Evolutionary conservation across 2,888 invertebrate species (phyloP).

Genomic region (Acronicta aceris): DNA sequence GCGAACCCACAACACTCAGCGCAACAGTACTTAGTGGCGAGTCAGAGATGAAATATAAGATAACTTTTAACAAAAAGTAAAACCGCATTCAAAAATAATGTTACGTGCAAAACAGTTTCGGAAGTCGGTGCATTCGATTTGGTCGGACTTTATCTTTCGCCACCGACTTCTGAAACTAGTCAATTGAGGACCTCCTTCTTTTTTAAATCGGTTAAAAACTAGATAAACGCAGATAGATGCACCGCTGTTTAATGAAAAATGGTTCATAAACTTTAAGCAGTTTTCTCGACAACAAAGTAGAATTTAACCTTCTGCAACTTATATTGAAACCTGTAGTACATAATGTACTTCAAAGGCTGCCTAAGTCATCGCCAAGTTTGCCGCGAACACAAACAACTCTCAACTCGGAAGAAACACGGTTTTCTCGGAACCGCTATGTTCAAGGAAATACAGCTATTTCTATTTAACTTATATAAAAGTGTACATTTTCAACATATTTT

Average conservation of each 20-base stretch:
- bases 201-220: no score
- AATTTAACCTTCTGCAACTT: neutral
- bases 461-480: neutral
- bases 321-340: conserved; percentile 10
- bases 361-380: conserved; percentile 7
- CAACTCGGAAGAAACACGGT: conserved; percentile 1
- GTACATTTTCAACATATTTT: neutral
- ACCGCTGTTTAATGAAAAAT: neutral
- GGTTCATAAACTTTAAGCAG: no score
- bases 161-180: no score
- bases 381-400: conserved; percentile 14
- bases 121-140: no score
- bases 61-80: no score
- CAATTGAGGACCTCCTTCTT: no score
- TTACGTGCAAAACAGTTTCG: no score
- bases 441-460: conserved; percentile 16
- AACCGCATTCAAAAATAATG: no score
- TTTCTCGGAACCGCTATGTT: conserved; percentile 1
- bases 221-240: neutral
- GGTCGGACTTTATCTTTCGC: no score
- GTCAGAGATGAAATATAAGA: no score
- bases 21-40: no score
- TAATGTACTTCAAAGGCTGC: conserved; percentile 10
- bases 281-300: neutral
- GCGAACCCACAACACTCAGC: no score